A percentile compares a stretch with the other conserved stretches of the same genome.
phyloP scores from a whole-genome alignment of 2,113 vertebrate genomes.

The Procapra przewalskii region DNA sequence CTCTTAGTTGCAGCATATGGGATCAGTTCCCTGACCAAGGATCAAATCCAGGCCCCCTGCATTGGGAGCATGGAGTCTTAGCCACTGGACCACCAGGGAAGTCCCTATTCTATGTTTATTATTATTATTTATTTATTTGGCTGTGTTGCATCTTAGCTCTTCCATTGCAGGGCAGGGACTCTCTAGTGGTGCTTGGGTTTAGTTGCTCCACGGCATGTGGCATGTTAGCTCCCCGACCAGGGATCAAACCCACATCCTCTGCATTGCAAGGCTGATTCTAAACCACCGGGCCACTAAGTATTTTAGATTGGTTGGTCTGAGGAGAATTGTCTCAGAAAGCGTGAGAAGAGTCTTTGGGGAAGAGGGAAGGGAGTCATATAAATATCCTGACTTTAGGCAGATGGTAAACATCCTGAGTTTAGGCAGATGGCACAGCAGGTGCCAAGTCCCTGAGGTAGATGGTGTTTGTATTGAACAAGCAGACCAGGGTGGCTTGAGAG shows the following conservation, averaged over 20 bases:
- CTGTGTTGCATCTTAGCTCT: not conserved
- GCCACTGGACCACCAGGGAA: not conserved
- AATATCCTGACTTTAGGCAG: not conserved
- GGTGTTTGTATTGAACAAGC: not conserved
- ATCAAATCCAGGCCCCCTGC: not conserved
- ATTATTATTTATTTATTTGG: not conserved
- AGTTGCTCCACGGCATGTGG: not conserved
- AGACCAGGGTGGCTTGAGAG: not conserved
- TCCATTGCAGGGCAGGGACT: not conserved
- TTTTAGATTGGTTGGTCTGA: not conserved
- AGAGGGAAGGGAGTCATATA: not conserved
- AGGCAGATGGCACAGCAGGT: not conserved
- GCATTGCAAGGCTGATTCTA: not conserved
- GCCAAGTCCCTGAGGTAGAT: not conserved
- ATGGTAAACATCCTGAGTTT: not conserved
- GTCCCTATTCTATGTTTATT: not conserved
- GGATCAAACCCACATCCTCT: not conserved
- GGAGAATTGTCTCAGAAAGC: not conserved
- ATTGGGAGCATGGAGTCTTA: not conserved
- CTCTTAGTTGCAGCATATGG: not conserved
- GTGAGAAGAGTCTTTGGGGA: not conserved
- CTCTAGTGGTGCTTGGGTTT: not conserved
- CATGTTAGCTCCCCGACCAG: not conserved
- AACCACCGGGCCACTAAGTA: not conserved
- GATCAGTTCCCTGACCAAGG: not conserved